These are phyloP conservation scores for Cheilosia grossa DNA, from an alignment of 2,888 invertebrate genomes.

Conservation along the genomic window DNA sequence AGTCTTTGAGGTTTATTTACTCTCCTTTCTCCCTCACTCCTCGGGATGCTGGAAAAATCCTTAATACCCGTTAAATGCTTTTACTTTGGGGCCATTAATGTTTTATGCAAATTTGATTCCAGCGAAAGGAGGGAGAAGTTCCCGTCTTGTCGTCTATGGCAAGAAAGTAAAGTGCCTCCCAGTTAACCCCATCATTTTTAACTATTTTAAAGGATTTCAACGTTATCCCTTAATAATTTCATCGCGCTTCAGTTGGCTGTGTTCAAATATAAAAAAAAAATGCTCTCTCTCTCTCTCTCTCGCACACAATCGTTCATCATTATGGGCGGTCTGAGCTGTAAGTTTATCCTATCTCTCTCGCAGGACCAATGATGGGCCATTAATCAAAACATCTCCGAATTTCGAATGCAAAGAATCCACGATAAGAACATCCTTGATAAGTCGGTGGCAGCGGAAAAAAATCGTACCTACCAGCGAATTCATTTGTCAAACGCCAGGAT, in stretches of 20 bases:
- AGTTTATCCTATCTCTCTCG: background rate
- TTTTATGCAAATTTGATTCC: constrained; percentile 74
- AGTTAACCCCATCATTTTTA: constrained; percentile 61
- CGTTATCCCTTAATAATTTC: constrained; percentile 63
- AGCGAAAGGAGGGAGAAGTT: constrained; percentile 4
- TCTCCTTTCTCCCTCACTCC: constrained; percentile 43
- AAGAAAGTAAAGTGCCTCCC: constrained; percentile 30
- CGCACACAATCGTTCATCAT: constrained; percentile 51
- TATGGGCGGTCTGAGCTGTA: background rate
- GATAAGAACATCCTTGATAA: constrained; percentile 47
- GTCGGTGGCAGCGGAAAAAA: constrained; percentile 2
- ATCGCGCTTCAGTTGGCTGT: background rate
- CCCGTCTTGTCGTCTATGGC: constrained; percentile 30
- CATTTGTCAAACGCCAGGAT: constrained; percentile 69
- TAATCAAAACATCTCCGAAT: constrained; percentile 72
- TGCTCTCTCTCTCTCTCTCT: background rate
- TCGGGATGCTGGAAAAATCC: constrained; percentile 62
- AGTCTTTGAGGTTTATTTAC: constrained; percentile 71
- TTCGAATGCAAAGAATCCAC: constrained; percentile 65
- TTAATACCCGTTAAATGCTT: constrained; percentile 74
- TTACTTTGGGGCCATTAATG: constrained; percentile 73
- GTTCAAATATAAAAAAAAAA: background rate
- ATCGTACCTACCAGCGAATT: constrained; percentile 45
- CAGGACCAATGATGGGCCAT: constrained; percentile 52
- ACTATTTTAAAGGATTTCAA: constrained; percentile 66